Evolutionary conservation across 2,888 invertebrate genomes (phyloP), one percentile per base, ranked within the genome.

Genomic region (Nomada ruficornis): DNA sequence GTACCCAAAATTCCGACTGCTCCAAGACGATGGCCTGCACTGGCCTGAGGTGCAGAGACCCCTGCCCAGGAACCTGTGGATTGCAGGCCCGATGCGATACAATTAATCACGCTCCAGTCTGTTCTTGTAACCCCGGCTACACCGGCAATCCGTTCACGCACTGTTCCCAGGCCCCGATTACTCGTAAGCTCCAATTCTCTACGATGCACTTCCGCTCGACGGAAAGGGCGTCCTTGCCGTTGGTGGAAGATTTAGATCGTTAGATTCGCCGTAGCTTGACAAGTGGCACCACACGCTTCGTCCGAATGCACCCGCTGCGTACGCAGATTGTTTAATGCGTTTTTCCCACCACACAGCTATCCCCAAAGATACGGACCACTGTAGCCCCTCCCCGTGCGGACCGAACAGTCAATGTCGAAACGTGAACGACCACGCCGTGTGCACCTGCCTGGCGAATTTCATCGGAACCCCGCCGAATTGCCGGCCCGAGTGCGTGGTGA

Each of bases 381-480:
- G 94, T 88, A 91, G 88, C 50, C 94, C 94, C 68, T 94, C 94
- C 20, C 97, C 97, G 3, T 97, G 97, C 91, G 97, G 97, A 77
- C 96, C 96, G 15, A 98, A 98, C 93, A 97, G 98, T 29, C 96
- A 97, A 65, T 98, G 98, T 91, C 83, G 86, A 74, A 85, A 83
- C 71, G 74, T 96, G 95, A 94, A 96, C 96, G 89, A 95, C 95
- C 96, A 97, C 94, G 96, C 97, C 59, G 97, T 97, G 80, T 97
- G 97, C 91, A 97, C 97, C 77, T 97, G 97, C 93, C 94, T 96
- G 88, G 95, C 96, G 67, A 96, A 97, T 92, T 97, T 96, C 92
- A 95, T 97, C 69, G 98, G 98, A 85, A 95, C 97, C 86, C 97
- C 98, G 70, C 97, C 97, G 59, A 97, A 96, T 90, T 98, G 97